Base-by-base conservation (phyloP, 2,113 vertebrate species). In the Xiphophorus couchianus region DNA sequence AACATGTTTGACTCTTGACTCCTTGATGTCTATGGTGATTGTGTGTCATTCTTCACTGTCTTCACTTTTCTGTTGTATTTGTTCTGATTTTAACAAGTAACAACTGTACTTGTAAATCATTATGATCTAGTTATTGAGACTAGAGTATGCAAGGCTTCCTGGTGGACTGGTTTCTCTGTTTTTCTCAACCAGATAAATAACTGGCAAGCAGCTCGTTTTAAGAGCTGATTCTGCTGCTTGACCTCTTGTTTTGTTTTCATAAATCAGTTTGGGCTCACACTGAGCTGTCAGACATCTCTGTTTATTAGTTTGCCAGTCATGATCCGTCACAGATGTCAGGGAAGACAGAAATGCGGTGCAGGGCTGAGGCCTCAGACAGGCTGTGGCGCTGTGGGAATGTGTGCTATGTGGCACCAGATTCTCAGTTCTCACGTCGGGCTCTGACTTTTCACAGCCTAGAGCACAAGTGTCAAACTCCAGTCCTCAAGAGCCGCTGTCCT, bases 371-470 rank as follows among this genome's bases (percentile, higher is more conserved):
- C 12, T 42, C 5, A 42, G 30, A 31, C n/a, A 17, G 60, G 5
- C 71, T 1, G 33, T 65, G 3, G 54, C 44, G 5, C 71, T 1
- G 33, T 65, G 3, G 54, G 48, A 71, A 33, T 58, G 77, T 44
- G 67, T 54, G 60, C 4, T 39, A 54, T 10, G 5, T 44, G 42
- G 29, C 66, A 63, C 15, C 60, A 44, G 29, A 27, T 33, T 82
- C 35, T 80, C n/a, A 54, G 25, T 76, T 86, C 62, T 82, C 54
- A 77, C 88, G 79, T 62, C 3, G 0, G 2, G 64, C 62, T 73
- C 14, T n/a, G 51, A 67, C 11, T 68, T 86, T 83, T 89, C 76
- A 68, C 86, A 3, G 60, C 63, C 19, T 39, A 10, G 28, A 28
- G 28, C 28, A 28, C 28, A 28, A 1, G 28, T 28, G 28, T 28